A percentile compares a stretch with the other conserved stretches of the same genome.
These are phyloP conservation scores for Chelonus insularis DNA, from an alignment of 1,140 invertebrate species.

Conservation along the genomic window DNA sequence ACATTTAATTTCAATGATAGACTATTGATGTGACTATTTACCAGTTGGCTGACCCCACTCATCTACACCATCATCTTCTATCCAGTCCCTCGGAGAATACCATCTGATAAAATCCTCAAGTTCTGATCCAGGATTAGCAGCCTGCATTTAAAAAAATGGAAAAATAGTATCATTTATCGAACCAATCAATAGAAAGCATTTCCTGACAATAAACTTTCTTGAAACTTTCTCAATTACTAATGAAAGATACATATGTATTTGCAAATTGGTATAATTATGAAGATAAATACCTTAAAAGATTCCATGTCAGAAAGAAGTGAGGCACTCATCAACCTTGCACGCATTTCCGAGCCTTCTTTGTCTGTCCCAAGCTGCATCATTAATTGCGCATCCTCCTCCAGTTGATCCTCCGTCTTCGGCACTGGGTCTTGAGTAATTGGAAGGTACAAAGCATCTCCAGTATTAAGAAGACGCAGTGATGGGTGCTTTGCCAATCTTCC, in stretches of 20 bases:
- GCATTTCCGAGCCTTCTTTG: slow-evolving; percentile 78
- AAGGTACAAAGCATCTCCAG: slow-evolving; percentile 77
- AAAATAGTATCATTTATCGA: slow-evolving; percentile 9
- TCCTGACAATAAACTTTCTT: background rate
- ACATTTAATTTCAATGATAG: no score
- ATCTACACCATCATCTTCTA: slow-evolving; percentile 65
- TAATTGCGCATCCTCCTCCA: slow-evolving; percentile 91
- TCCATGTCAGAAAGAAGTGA: slow-evolving; percentile 97
- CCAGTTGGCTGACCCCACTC: slow-evolving; percentile 60
- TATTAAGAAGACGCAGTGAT: slow-evolving; percentile 68
- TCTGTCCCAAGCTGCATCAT: slow-evolving; percentile 85
- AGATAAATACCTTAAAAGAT: slow-evolving; percentile 79
- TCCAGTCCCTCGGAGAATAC: slow-evolving; percentile 97
- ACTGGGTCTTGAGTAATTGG: slow-evolving; percentile 93
- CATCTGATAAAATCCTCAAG: slow-evolving; percentile 96
- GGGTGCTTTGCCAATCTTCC: slow-evolving; percentile 73
- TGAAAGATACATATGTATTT: background rate
- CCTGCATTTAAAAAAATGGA: slow-evolving; percentile 57
- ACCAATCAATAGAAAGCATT: slow-evolving; percentile 1
- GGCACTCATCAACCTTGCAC: slow-evolving; percentile 93
- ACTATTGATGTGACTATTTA: slow-evolving; percentile 28
- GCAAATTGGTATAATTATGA: background rate
- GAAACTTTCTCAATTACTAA: background rate
- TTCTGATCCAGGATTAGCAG: slow-evolving; percentile 90
- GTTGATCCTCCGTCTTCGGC: slow-evolving; percentile 95